Percentiles rank a stretch among this genome's conserved stretches.
These are phyloP conservation scores for Morelia viridis DNA, from an alignment of 2,797 vertebrate species.

Conservation along the genomic window DNA sequence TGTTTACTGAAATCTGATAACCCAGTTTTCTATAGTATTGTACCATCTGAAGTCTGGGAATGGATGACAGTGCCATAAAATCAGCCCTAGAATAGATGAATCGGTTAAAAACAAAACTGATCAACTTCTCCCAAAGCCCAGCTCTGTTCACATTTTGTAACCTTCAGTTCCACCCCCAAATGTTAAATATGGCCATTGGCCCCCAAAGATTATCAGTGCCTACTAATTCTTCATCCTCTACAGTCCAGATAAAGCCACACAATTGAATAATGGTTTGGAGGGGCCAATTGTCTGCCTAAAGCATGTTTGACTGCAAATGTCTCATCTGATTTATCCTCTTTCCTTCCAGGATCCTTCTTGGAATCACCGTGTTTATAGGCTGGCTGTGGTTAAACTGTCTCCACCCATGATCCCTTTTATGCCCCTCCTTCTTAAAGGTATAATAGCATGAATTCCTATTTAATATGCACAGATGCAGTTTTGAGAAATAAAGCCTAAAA, in stretches of 20 bases:
- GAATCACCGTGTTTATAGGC: conserved; percentile 91
- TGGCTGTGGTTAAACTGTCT: conserved; percentile 87
- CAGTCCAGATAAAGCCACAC: background rate
- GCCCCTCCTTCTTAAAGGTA: conserved; percentile 96
- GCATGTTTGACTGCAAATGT: background rate
- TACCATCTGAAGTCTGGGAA: background rate
- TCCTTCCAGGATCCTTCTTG: conserved; percentile 86
- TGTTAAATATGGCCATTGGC: background rate
- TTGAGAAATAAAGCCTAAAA: background rate
- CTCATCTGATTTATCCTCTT: background rate
- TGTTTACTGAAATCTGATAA: too few species aligned
- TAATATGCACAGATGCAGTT: background rate
- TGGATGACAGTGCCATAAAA: background rate
- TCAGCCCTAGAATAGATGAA: background rate
- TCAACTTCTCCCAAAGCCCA: background rate
- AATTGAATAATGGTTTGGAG: background rate
- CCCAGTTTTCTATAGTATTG: background rate
- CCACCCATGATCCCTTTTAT: conserved; percentile 93
- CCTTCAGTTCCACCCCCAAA: background rate
- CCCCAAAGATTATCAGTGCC: background rate
- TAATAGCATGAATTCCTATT: background rate
- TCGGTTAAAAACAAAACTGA: background rate
- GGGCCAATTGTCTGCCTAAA: background rate
- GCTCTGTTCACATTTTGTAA: background rate
- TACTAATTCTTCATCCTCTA: background rate